Base-by-base conservation (phyloP, 2,888 invertebrate genomes). In the Euproctis similis region DNA sequence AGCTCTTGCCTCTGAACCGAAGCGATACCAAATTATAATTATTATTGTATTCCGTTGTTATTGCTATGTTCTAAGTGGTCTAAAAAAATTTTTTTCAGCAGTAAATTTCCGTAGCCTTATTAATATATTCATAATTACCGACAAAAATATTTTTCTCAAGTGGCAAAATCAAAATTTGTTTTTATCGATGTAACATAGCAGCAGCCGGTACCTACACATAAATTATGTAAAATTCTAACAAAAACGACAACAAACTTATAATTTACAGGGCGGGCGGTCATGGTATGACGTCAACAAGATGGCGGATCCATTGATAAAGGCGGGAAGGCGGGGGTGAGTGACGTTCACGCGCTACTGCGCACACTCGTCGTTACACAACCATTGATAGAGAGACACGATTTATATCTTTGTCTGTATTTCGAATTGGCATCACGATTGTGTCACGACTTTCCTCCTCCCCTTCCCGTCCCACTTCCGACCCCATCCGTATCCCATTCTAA, bases 201-300 rank as follows among this genome's bases (percentile, higher is more conserved):
- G 26, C 26, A 24, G 26, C 35, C 41, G 53, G 47, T 53, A 44
- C 44, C 35, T 39, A 39, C 47, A 42, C 54, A 61, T 63, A 66
- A 67, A 64, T 62, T 55, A n/a, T n/a, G n/a, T n/a, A n/a, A n/a
- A n/a, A n/a, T n/a, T n/a, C n/a, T n/a, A n/a, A n/a, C 34, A 42
- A 39, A 56, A 60, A 62, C 42, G 60, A 73, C 73, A 75, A 76
- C 75, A 77, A 80, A 80, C 71, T 73, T 71, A 59, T 51, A 53
- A 53, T 59, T 59, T 53, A 42, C n/a, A n/a, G n/a, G n/a, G 2
- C 38, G 30, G 28, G 3, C 57, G 40, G 68, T 65, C 68, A 71
- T 70, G 50, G 31, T 59, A 46, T 82, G 81, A 82, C 81, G 82
- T 82, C 80, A 81, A 49, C 65, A 74, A 72, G 59, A 76, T 76